Evolutionary conservation across 2,113 vertebrate species (phyloP), one percentile per base, ranked within the genome.

Genomic region (Halichoeres trimaculatus): DNA sequence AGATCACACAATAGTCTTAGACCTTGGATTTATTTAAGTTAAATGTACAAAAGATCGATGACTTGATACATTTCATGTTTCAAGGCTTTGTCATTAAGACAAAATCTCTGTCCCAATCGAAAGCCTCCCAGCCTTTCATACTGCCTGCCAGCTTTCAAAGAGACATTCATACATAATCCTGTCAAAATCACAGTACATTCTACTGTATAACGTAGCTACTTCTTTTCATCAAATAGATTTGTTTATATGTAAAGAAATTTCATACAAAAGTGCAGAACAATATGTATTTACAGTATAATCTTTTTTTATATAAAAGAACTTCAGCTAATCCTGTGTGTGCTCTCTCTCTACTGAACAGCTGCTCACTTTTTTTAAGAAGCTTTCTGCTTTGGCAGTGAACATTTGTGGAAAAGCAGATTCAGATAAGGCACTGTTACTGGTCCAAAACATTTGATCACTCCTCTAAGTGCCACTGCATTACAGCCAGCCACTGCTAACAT

Each of bases 21-120:
- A 88, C 78, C 59, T 92, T 91, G 86, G 70, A 86, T 94, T 93
- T 95, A 93, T 94, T 47, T 92, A 92, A 93, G 90, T 94, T 90
- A 92, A 92, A 93, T 94, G 90, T 93, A 95, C 92, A 94, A 93
- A 92, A 94, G 76, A 85, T 88, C 79, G 81, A 82, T 64, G 57
- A 89, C 71, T 87, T 84, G 87, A 90, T 92, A 90, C 89, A 91
- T 90, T 89, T 92, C 65, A 88, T 87, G 78, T 88, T 82, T 88
- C 77, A 87, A 88, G 93, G 91, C 89, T 92, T 90, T 88, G 78
- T 93, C 92, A 93, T 91, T 65, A 83, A 93, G 89, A 92, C 91
- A 85, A 88, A 85, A 83, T 59, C 71, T 80, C 52, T 68, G 90
- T 88, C 90, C 78, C 90, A 76, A 64, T 94, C 92, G 30, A 91